Percentiles rank a stretch among this genome's conserved stretches.
phyloP scores from a whole-genome alignment of 2,888 invertebrate species.

The Hydrotaea diabolus region DNA sequence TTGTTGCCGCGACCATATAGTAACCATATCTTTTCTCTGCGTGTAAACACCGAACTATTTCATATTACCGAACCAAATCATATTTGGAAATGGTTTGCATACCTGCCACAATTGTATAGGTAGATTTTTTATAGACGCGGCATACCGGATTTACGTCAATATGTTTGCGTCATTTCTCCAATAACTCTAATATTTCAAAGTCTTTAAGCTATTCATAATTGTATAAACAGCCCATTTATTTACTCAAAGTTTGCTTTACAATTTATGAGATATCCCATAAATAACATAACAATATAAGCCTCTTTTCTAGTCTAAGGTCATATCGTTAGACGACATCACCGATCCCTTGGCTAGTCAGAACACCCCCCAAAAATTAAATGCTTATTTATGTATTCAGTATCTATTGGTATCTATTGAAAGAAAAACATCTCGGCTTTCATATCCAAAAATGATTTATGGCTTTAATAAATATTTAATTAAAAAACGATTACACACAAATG shows the following conservation, averaged over 20 bases:
- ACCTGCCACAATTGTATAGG: too few species aligned
- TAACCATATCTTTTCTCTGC: too few species aligned
- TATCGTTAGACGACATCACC: not conserved
- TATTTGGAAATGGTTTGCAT: too few species aligned
- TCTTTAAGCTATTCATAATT: too few species aligned
- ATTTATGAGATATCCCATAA: conserved; percentile 9
- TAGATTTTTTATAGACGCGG: too few species aligned
- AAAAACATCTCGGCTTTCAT: conserved; percentile 5
- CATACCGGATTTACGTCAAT: too few species aligned
- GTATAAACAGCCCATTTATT: too few species aligned
- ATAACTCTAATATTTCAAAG: too few species aligned
- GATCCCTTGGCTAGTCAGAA: not conserved
- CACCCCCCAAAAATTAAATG: not conserved
- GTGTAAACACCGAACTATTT: too few species aligned
- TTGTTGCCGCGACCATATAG: too few species aligned
- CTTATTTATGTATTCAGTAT: conserved; percentile 20
- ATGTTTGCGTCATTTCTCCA: too few species aligned
- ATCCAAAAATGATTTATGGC: conserved; percentile 35
- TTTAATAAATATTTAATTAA: conserved; percentile 37
- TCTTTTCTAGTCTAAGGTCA: conserved; percentile 1
- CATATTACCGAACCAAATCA: too few species aligned
- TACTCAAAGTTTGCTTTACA: not conserved
- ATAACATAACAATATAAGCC: conserved; percentile 1
- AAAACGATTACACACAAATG: conserved; percentile 15
- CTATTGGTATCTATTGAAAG: not conserved